Base-by-base conservation (phyloP, 2,797 vertebrate species). In the Neostethus bicornis region DNA sequence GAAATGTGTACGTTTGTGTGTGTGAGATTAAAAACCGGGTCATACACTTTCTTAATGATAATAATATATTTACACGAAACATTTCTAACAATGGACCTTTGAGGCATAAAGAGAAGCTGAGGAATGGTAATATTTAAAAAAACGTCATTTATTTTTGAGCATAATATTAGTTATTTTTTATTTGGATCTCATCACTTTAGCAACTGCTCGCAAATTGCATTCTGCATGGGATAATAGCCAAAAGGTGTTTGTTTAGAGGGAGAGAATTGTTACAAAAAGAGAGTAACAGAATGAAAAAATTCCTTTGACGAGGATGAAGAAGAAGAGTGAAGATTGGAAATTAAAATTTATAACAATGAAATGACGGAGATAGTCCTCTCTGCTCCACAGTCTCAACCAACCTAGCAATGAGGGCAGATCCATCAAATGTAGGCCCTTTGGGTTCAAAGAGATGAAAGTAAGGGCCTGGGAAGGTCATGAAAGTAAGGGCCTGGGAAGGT, bases 151-250 rank as follows among this genome's bases (percentile, higher is more conserved):
- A 90, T 87, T 81, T 90, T 77, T 82, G 76, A 90, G 86, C 86
- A 73, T 89, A 92, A 92, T 91, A 91, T 91, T 95, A 94, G 95
- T 90, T 91, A 92, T 89, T 82, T 92, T 92, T 87, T 92, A 94
- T 92, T 93, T 92, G 91, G 90, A 91, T 94, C 92, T 93, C 94
- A 94, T 96, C 94, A 94, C 80, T 76, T 28, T 91, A 79, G 86
- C 89, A 83, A 75, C 84, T 51, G 48, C 80, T 85, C 81, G 85
- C 83, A 94, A 95, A 96, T 95, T 94, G 91, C 91, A 90, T 95
- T 94, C 88, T 91, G 88, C 72, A 92, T 90, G 83, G 95, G 93
- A 94, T 97, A 96, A 97, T 97, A 94, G 96, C 93, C 88, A 90
- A 94, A 92, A 90, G 89, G 90, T 91, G 87, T 90, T 89, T 87